Evolutionary conservation across 2,888 invertebrate genomes (phyloP).

Genomic region (Tridacna gigas): DNA sequence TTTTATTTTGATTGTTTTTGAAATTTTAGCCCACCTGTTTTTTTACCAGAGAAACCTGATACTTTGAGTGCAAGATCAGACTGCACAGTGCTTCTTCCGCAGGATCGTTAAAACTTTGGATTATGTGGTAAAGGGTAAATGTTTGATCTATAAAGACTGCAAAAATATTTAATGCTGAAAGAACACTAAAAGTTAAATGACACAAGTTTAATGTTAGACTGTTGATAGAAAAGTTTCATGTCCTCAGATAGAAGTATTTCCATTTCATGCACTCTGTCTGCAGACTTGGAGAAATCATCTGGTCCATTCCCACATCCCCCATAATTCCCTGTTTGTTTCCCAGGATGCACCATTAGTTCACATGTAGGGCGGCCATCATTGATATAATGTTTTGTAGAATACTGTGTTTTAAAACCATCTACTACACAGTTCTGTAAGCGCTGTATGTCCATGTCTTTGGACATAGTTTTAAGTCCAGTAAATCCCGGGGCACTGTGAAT

Average conservation of each 20-base stretch:
- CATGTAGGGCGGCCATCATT: conserved; percentile 46
- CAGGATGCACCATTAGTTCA: conserved; percentile 84
- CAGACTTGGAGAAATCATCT: conserved; percentile 80
- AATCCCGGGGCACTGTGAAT: conserved; percentile 62
- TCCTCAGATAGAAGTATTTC: conserved; percentile 64
- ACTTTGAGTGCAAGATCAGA: too few relatives aligned
- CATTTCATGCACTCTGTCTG: conserved; percentile 79
- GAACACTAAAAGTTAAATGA: conserved; percentile 47
- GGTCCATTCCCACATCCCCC: conserved; percentile 81
- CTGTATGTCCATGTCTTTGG: conserved; percentile 59
- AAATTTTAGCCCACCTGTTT: too few relatives aligned
- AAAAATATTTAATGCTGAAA: too few relatives aligned
- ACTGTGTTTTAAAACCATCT: conserved; percentile 10
- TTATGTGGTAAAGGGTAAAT: too few relatives aligned
- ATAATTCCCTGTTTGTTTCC: conserved; percentile 71
- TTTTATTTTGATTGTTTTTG: too few relatives aligned
- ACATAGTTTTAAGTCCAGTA: conserved; percentile 81
- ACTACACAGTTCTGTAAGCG: conserved; percentile 34
- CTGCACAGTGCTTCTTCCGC: too few relatives aligned
- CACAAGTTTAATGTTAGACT: conserved; percentile 64
- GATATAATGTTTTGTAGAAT: background rate
- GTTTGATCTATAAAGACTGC: too few relatives aligned
- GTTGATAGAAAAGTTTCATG: conserved; percentile 66
- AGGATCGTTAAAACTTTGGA: too few relatives aligned
- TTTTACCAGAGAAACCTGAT: too few relatives aligned